Base-by-base conservation (phyloP, 1,140 invertebrate genomes). In the Diachasmimorpha longicaudata region DNA sequence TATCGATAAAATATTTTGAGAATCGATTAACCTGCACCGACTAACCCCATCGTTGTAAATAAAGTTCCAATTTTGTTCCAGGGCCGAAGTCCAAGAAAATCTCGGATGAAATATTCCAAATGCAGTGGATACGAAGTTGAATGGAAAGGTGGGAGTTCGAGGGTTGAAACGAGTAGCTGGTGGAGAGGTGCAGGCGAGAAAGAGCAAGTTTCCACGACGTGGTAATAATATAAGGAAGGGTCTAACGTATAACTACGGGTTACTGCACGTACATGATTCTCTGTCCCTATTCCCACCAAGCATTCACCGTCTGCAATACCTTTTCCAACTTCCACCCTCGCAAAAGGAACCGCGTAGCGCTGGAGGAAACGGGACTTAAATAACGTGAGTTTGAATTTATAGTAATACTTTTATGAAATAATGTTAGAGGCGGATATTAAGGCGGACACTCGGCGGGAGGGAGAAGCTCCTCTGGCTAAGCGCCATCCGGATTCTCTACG, bases 401-500 rank as follows among this genome's bases (percentile, higher is more conserved):
- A 87, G 88, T 88, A 87, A 89, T 88, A 88, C 88, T 89, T 89
- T 89, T 89, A 88, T 89, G 88, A 89, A 88, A 88, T 89, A 89
- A 89, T 87, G 87, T 88, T 89, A 89, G 88, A 88, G 86, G 84
- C 85, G 87, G 87, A 88, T 86, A 85, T 86, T 87, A 87, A 87
- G 83, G 82, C 83, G 84, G 85, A 87, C 86, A 87, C 83, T 82
- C 81, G 70, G 46, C 77, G 79, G 79, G 81, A n/a, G 78, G 63
- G 25, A 44, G 58, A 23, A 14, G 8, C 19, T 25, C 23, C 58
- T 63, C 58, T 63, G 58, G 58, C 58, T 63, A 25, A 25, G 23
- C 58, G 58, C 58, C 58, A 63, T 63, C 58, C 58, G 11, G 21
- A 63, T 63, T 63, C 58, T 63, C 19, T 63, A 63, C 58, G 58